Conservation (phyloP, 2,113 vertebrate species). For the Pteropus alecto region DNA sequence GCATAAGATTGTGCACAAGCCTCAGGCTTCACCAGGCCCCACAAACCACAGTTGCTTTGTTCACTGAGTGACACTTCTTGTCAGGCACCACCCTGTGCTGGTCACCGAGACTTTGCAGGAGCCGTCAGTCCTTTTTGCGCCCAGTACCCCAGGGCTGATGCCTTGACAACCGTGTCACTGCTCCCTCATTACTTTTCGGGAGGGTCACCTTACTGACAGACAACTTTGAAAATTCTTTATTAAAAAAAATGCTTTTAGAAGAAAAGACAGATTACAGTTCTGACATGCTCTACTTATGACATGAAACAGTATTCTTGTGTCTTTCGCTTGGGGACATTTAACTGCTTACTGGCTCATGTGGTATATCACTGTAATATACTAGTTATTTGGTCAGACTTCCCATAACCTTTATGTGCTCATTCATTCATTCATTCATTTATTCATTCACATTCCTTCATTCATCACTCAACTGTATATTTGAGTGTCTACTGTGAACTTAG, state of each 20-base stretch:
- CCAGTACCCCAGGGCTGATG: not conserved
- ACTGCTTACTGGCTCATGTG: not conserved
- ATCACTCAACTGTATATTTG: not conserved
- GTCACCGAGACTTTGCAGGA: not conserved
- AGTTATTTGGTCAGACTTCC: not conserved
- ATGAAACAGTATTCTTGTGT: conserved; percentile 14
- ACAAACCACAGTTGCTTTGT: accelerated
- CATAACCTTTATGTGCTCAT: not conserved
- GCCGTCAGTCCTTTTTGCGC: not conserved
- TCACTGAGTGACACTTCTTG: not conserved
- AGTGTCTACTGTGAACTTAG: not conserved
- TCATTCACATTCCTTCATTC: not conserved
- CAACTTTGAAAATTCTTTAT: conserved; percentile 30
- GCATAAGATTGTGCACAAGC: not conserved
- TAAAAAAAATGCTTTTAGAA: not conserved
- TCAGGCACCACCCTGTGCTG: not conserved
- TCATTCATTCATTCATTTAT: not conserved
- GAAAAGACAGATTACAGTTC: conserved; percentile 56
- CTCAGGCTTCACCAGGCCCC: no score
- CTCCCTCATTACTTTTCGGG: not conserved
- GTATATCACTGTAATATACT: not conserved
- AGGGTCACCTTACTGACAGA: conserved; percentile 54
- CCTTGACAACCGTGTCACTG: not conserved
- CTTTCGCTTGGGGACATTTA: not conserved
- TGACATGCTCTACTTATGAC: conserved; percentile 48